Conservation (phyloP, 2,113 vertebrate genomes). For the Baryphthengus martii region DNA sequence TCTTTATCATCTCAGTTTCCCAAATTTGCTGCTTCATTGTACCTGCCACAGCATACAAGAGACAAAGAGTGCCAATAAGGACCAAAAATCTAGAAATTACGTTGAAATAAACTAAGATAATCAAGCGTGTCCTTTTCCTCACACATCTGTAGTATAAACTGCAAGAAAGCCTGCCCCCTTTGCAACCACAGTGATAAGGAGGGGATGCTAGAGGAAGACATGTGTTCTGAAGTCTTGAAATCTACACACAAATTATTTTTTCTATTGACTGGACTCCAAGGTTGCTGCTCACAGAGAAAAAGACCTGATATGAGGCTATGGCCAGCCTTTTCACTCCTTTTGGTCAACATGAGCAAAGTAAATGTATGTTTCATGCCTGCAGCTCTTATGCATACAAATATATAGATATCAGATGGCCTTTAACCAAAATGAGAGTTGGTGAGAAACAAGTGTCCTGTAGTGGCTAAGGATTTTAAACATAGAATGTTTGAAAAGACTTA, state of each 20-base stretch:
- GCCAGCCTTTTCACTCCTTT: background rate
- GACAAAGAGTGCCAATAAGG: background rate
- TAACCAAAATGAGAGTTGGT: background rate
- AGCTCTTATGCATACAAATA: background rate
- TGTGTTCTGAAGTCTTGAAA: background rate
- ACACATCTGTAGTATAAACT: background rate
- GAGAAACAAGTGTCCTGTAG: background rate
- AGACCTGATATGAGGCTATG: accelerated
- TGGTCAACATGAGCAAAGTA: accelerated
- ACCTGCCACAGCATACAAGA: background rate
- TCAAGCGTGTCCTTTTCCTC: background rate
- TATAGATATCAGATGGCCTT: background rate
- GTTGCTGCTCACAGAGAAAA: background rate
- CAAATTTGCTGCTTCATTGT: background rate
- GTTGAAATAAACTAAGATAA: background rate
- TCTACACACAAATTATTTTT: background rate
- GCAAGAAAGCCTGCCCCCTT: background rate
- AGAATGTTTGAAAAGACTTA: background rate
- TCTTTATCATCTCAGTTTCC: background rate
- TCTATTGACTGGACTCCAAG: background rate
- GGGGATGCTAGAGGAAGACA: background rate
- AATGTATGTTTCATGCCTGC: accelerated
- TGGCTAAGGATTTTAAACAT: background rate
- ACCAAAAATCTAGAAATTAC: background rate
- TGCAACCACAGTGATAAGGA: background rate